A percentile compares a stretch with the other conserved stretches of the same genome.
Conservation (phyloP, 2,888 invertebrate species). For the Megastigmus dorsalis region DNA sequence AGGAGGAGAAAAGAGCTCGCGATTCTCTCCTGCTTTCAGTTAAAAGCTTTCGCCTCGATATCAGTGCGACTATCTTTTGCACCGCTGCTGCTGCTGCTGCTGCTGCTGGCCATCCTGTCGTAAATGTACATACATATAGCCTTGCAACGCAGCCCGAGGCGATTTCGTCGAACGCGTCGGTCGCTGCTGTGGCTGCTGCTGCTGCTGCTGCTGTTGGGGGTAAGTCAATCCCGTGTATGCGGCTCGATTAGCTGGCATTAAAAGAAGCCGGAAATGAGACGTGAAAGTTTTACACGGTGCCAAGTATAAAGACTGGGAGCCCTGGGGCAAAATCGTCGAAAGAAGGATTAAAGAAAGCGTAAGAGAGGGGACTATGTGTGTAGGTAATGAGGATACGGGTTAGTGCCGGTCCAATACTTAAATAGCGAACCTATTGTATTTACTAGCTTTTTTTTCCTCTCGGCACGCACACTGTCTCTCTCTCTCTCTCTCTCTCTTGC, state of each 20-base stretch:
- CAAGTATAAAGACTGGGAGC: conserved; percentile 43
- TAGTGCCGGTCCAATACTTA: no score
- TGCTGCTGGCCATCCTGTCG: not conserved
- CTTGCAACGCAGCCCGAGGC: conserved; percentile 22
- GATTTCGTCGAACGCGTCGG: not conserved
- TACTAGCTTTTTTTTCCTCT: no score
- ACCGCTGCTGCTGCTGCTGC: no score
- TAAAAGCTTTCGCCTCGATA: no score
- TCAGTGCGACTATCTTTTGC: conserved; percentile 1
- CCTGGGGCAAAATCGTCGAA: conserved; percentile 30
- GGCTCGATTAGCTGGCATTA: conserved; percentile 45
- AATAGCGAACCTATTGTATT: no score
- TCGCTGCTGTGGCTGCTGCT: no score
- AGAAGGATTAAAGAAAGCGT: conserved; percentile 49
- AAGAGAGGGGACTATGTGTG: not conserved
- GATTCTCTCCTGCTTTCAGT: no score
- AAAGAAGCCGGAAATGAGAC: conserved; percentile 55
- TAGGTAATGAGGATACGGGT: not conserved
- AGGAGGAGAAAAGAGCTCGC: not conserved
- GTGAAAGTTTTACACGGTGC: conserved; percentile 52
- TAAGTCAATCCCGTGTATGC: conserved; percentile 33
- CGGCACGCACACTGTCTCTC: no score
- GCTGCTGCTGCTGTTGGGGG: not conserved
- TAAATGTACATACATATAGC: no score
- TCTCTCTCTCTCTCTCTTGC: no score